Percentiles rank a stretch among this genome's conserved stretches.
Conservation (phyloP, 2,797 vertebrate species). For the Myiothlypis coronata region DNA sequence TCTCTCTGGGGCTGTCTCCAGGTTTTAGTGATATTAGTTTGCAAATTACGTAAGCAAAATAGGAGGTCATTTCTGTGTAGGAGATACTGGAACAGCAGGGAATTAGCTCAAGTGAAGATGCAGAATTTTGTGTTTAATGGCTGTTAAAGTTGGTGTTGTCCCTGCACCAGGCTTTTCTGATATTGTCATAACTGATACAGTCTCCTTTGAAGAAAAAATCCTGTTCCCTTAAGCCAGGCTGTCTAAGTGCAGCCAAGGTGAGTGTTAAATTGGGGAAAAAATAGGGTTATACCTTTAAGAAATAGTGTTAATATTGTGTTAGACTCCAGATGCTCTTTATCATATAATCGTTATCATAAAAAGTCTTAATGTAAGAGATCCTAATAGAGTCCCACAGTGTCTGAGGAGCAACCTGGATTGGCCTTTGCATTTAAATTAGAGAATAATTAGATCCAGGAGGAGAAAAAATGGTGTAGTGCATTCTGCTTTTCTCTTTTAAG, state of each 20-base stretch:
- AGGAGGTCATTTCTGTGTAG: background rate
- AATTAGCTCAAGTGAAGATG: background rate
- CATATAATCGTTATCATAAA: constrained; percentile 74
- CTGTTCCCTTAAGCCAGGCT: background rate
- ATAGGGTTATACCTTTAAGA: constrained; percentile 56
- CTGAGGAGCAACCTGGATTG: constrained; percentile 61
- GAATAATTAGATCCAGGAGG: constrained; percentile 70
- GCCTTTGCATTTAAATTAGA: constrained; percentile 75
- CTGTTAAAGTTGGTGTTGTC: background rate
- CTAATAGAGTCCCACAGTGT: constrained; percentile 57
- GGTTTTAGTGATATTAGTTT: background rate
- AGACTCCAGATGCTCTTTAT: constrained; percentile 76
- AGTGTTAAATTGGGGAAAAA: constrained; percentile 14
- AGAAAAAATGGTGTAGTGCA: constrained; percentile 8
- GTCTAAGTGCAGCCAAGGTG: background rate
- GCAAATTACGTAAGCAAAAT: background rate
- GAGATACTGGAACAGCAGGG: background rate
- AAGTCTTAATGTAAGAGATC: constrained; percentile 68
- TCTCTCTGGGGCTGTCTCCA: background rate
- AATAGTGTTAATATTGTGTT: constrained; percentile 57
- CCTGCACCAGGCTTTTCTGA: background rate
- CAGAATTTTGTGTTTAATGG: background rate
- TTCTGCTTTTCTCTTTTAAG: constrained; percentile 43
- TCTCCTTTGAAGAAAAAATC: background rate
- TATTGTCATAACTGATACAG: background rate